Base-by-base conservation (phyloP, 2,888 invertebrate species). In the Gisinianus flammeolus region DNA sequence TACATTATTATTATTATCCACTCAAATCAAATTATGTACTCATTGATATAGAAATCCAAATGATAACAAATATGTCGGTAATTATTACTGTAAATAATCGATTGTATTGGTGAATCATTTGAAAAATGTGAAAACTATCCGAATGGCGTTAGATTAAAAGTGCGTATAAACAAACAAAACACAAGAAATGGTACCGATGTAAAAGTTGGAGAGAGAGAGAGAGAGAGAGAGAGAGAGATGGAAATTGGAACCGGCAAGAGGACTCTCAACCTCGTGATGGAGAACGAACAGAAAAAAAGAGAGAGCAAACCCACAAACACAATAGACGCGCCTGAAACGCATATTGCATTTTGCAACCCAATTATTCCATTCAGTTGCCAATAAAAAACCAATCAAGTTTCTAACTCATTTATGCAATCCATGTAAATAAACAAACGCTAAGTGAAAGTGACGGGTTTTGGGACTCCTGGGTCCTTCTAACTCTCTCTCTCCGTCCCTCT, bases 371-470 rank as follows among this genome's bases (percentile, higher is more conserved):
- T 31, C 33, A 19, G 31, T 35, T 67, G 22, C n/a, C 67, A 67
- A 67, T 31, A 67, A 67, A 67, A 67, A 67, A 67, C 33, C 67
- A 67, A 67, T 67, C 33, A 19, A 67, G 67, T 22, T 28, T 22
- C 67, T 33, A 67, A 67, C 67, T 67, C 33, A 67, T 35, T 67
- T 67, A 67, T 35, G 28, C 67, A 67, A 31, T 31, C n/a, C 28
- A 19, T 67, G 31, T 30, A 16, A 22, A 19, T n/a, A n/a, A 67
- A 35, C 67, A 67, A 67, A 67, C 67, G 24, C n/a, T 54, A 71
- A 71, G 71, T 71, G 71, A 71, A 24, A 30, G 56, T 71, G 71
- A 71, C 71, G 44, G 30, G 44, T 56, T 26, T 6, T 44, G 44
- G 3, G 12, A 16, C 8, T 1, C 16, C 44, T 44, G 44, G 6